phyloP scores from a whole-genome alignment of 2,797 vertebrate species.

The Paedocypris micromegethes region DNA sequence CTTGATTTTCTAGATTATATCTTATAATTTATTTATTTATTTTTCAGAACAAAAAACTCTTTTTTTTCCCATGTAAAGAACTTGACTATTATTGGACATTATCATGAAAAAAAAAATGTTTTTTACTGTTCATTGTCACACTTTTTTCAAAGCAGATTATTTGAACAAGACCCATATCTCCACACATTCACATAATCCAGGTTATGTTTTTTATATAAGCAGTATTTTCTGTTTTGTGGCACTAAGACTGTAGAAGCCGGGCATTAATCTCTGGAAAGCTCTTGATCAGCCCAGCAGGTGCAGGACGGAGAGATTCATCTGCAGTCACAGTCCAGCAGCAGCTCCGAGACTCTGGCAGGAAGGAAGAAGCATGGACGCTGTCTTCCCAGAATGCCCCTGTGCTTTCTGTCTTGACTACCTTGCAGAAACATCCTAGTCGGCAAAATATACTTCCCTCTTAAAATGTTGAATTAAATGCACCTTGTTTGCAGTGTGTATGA shows the following conservation, averaged over 20 bases:
- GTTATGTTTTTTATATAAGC: not conserved
- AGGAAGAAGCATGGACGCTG: constrained; percentile 29
- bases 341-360: constrained; percentile 31
- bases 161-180: no score
- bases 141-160: no score
- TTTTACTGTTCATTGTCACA: no score
- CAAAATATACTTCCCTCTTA: constrained; percentile 12
- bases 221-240: not conserved
- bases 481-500: constrained; percentile 25
- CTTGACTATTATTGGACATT: no score
- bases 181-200: no score
- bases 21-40: no score
- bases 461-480: constrained; percentile 12
- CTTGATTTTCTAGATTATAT: no score
- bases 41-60: no score
- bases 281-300: constrained; percentile 34
- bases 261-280: constrained; percentile 34
- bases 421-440: constrained; percentile 32
- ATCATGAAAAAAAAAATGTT: no score
- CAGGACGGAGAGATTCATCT: constrained; percentile 31
- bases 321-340: constrained; percentile 16
- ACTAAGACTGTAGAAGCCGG: constrained; percentile 5
- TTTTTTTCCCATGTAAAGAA: no score
- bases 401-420: constrained; percentile 20
- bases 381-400: constrained; percentile 31